Conservation (phyloP, 1,140 invertebrate genomes). For the Sinella curviseta region DNA sequence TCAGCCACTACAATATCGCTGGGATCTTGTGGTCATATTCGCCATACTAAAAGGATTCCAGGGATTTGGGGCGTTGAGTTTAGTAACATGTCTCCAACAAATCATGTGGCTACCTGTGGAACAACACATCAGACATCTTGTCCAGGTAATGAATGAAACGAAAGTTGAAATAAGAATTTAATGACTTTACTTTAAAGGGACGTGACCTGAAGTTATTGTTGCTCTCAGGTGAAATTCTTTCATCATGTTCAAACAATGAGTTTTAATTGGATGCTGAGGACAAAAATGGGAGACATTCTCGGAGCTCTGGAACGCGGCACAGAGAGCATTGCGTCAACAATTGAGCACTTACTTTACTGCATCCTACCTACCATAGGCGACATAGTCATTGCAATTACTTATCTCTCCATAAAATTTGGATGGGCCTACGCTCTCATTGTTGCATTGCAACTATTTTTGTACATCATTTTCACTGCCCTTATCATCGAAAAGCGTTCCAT, state of each 20-base stretch:
- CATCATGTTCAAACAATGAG: constrained; percentile 84
- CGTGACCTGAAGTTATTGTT: constrained; percentile 87
- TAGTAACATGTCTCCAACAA: no score
- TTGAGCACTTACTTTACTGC: constrained; percentile 83
- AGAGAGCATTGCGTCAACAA: constrained; percentile 87
- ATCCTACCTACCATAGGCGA: constrained; percentile 90
- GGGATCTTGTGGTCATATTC: no score
- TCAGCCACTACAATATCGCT: no score
- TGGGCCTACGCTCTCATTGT: constrained; percentile 92
- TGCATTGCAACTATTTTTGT: constrained; percentile 85
- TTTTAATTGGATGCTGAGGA: constrained; percentile 82
- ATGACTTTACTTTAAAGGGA: no score
- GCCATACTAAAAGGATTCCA: no score
- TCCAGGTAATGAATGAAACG: no score
- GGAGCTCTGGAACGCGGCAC: constrained; percentile 93
- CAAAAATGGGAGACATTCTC: constrained; percentile 94
- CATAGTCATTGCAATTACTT: constrained; percentile 88
- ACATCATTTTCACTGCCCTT: constrained; percentile 80
- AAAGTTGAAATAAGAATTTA: no score
- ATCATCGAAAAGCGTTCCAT: constrained; percentile 96
- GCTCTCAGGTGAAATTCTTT: constrained; percentile 76
- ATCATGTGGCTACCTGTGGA: no score
- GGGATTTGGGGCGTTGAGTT: constrained; percentile 70
- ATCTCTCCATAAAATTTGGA: constrained; percentile 84
- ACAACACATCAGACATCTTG: no score